phyloP scores from a whole-genome alignment of 1,140 invertebrate species.

The Doryteuthis pealeii region DNA sequence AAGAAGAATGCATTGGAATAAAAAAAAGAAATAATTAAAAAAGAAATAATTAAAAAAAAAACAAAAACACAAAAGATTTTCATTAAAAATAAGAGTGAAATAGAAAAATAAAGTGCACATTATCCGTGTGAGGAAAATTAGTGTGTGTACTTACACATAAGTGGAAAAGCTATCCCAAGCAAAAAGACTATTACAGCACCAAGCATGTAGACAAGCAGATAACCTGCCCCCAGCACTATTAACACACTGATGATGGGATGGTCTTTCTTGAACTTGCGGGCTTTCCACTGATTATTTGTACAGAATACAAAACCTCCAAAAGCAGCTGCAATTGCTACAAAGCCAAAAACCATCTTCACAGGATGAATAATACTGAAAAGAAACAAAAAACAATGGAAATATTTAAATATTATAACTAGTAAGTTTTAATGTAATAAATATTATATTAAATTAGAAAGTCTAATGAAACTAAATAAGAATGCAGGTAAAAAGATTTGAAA shows the following conservation, averaged over 20 bases:
- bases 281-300: conserved; percentile 66
- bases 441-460: too few species aligned
- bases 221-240: conserved; percentile 65
- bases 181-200: conserved; percentile 75
- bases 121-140: background rate
- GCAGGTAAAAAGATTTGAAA: too few species aligned
- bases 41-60: too few species aligned
- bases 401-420: too few species aligned
- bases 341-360: conserved; percentile 72
- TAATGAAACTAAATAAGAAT: too few species aligned
- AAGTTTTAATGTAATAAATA: too few species aligned
- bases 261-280: conserved; percentile 69
- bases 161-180: conserved; percentile 74
- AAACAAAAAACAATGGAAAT: conserved; percentile 9
- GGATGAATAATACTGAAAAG: conserved; percentile 71
- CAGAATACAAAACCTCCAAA: conserved; percentile 70
- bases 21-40: too few species aligned
- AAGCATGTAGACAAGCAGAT: conserved; percentile 72
- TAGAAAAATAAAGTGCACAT: background rate
- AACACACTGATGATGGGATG: conserved; percentile 69
- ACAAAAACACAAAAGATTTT: too few species aligned
- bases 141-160: conserved; percentile 66
- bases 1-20: too few species aligned
- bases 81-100: background rate
- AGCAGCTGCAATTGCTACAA: conserved; percentile 65